Conservation (phyloP, 2,797 vertebrate species). For the Rallus crepitans region DNA sequence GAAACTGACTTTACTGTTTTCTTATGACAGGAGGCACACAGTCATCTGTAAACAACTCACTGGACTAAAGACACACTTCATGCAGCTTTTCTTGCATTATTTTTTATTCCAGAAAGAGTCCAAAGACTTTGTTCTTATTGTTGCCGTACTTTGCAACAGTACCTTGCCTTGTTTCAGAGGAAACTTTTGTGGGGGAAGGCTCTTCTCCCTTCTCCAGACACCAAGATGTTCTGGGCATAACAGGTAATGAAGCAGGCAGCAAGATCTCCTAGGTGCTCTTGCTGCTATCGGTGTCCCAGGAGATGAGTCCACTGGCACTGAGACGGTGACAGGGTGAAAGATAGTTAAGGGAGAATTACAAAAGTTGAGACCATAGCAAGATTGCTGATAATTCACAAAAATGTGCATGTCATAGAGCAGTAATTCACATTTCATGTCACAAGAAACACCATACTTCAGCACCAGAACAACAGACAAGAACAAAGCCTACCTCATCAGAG, state of each 20-base stretch:
- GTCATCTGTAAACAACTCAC: not conserved
- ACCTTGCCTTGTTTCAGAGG: not conserved
- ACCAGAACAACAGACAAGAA: not conserved
- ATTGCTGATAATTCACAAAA: not conserved
- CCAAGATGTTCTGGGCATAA: not conserved
- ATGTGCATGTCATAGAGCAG: rapidly evolving
- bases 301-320: not conserved
- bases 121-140: not conserved
- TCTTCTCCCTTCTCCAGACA: not conserved
- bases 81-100: not conserved
- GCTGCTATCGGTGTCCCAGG: not conserved
- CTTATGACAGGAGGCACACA: not conserved
- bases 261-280: not conserved
- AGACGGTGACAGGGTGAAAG: not conserved
- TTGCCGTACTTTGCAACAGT: not conserved
- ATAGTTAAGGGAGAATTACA: not conserved
- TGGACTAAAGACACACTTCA: not conserved
- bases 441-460: not conserved
- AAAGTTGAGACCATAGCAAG: not conserved
- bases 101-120: not conserved
- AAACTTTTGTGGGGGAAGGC: not conserved
- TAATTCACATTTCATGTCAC: not conserved
- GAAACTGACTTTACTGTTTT: not conserved
- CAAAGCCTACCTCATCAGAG: not conserved
- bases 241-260: not conserved